Evolutionary conservation across 2,797 vertebrate species (phyloP).

Genomic region (Etheostoma perlongum): DNA sequence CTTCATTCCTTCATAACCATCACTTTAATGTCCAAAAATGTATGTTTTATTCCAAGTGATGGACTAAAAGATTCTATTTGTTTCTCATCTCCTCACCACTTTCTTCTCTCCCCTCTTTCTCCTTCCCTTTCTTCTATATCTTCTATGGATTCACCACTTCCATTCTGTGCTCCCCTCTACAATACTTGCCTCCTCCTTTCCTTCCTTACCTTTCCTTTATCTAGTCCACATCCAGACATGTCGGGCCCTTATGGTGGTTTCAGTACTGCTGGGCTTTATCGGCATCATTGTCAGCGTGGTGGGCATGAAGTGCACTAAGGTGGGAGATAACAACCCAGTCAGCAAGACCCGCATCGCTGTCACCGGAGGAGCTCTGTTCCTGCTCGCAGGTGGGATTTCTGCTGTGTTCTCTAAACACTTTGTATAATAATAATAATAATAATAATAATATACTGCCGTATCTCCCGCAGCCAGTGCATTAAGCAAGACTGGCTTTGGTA

Average conservation of each 20-base stretch:
- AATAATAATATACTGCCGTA: background rate
- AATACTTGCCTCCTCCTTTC: constrained; percentile 4
- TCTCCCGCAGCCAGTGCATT: constrained; percentile 16
- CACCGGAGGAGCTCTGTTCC: constrained; percentile 91
- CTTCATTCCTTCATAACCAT: constrained; percentile 45
- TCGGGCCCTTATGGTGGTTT: constrained; percentile 95
- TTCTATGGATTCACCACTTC: constrained; percentile 8
- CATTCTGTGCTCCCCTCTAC: background rate
- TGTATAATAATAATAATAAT: no score
- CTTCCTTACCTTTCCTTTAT: constrained; percentile 31
- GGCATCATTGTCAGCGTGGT: constrained; percentile 93
- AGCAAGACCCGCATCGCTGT: constrained; percentile 93
- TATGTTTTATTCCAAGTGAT: constrained; percentile 33
- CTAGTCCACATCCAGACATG: constrained; percentile 96
- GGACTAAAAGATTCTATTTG: constrained; percentile 28
- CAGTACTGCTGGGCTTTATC: constrained; percentile 94
- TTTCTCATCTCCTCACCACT: constrained; percentile 22
- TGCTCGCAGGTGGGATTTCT: constrained; percentile 89
- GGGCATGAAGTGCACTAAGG: constrained; percentile 98
- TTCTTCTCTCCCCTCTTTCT: background rate
- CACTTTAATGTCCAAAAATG: constrained; percentile 37
- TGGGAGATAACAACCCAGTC: constrained; percentile 93
- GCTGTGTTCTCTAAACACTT: background rate
- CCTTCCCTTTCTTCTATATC: constrained; percentile 1
- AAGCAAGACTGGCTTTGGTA: constrained; percentile 18